Base-by-base conservation (phyloP, 2,797 vertebrate species). In the Alectoris magna region DNA sequence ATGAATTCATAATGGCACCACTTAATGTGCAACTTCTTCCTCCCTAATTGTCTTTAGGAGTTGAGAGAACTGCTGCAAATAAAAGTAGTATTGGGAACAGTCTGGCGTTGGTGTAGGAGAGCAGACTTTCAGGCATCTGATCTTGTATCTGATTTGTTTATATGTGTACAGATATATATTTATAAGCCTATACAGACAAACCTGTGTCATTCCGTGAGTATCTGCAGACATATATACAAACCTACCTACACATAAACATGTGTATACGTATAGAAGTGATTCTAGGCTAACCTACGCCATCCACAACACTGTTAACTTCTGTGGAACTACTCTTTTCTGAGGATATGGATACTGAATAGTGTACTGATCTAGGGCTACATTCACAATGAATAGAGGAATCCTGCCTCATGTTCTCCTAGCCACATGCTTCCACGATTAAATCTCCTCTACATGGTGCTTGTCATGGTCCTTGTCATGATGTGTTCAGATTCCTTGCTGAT, bases 1-100 rank as follows among this genome's bases (percentile, higher is more conserved):
- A 89, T 90, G 10, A 93, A 95, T 95, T 92, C 72, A 59, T 91
- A 94, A 95, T 81, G 43, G 63, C 36, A 41, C 31, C 15, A 43
- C n/a, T 90, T 88, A 92, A 88, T 63, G 46, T 73, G 53, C 67
- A 94, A 41, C 31, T 74, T 91, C 67, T 86, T 58, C 70, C 11
- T 95, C 67, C 59, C 55, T 92, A 84, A 58, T 82, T 88, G 29
- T 59, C 46, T 93, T 94, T 71, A 83, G 75, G 89, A 79, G 64
- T 71, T 87, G 69, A 91, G 44, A 64, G 36, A 79, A 90, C 14
- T 27, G 27, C 60, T 79, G 63, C 60, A 91, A 82, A 88, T 69
- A 38, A 63, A 78, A 89, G 9, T 43, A 93, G 44, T 67, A 49
- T 4, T 59, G n/a, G 39, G 91, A 92, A 76, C 43, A 59, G 19